A percentile compares a stretch with the other conserved stretches of the same genome.
Conservation (phyloP, 2,113 vertebrate species). For the Ochotona princeps region DNA sequence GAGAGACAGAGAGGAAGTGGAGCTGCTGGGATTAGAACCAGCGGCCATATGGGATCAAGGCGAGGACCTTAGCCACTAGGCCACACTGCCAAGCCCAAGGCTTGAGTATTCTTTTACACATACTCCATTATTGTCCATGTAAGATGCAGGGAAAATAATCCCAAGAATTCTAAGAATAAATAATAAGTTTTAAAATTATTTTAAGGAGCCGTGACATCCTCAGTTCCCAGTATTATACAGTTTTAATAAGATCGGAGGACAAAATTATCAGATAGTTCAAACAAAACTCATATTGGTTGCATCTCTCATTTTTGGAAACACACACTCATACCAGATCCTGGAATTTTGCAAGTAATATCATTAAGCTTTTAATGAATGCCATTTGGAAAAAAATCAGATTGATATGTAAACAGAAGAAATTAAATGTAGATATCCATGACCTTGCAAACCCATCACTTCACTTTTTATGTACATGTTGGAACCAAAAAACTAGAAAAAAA, state of each 20-base stretch:
- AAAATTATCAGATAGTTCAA: not conserved
- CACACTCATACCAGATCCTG: not conserved
- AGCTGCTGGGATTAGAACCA: no score
- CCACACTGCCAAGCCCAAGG: no score
- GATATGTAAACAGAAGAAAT: constrained; percentile 55
- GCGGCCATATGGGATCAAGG: no score
- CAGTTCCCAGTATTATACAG: not conserved
- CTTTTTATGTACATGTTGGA: not conserved
- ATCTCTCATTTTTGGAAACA: not conserved
- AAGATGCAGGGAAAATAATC: not conserved
- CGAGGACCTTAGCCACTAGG: no score
- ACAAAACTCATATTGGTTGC: not conserved
- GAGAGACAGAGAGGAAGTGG: no score
- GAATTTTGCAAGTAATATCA: constrained; percentile 19
- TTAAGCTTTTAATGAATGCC: constrained; percentile 48
- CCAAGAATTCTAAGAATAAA: not conserved
- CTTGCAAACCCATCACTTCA: constrained; percentile 21
- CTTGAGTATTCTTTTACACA: not conserved
- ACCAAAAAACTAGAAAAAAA: constrained; percentile 23
- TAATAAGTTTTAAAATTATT: not conserved
- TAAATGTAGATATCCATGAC: constrained; percentile 39
- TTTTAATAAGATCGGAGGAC: not conserved
- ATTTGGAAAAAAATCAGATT: constrained; percentile 42
- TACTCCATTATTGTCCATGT: not conserved
- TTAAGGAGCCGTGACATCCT: not conserved